Conservation (phyloP, 2,113 vertebrate genomes). For the Capreolus pygargus region DNA sequence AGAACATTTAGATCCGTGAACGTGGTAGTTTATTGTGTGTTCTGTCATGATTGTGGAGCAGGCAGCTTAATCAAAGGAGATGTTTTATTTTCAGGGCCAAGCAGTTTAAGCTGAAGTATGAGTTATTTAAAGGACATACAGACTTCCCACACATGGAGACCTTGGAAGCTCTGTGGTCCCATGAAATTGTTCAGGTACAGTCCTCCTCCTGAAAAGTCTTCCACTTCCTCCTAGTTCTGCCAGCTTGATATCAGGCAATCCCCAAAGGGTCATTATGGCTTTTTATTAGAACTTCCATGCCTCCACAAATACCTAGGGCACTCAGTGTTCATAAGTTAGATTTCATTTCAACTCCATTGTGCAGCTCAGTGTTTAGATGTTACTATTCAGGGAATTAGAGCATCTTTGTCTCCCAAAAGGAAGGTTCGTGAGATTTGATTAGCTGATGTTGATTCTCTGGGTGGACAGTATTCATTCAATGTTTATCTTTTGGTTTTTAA, state of each 20-base stretch:
- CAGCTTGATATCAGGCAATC: background rate
- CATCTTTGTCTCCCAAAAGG: background rate
- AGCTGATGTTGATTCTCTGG: background rate
- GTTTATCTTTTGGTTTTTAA: background rate
- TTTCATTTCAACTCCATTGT: background rate
- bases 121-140: background rate
- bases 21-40: background rate
- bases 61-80: background rate
- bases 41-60: conserved; percentile 64
- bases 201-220: background rate
- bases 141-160: background rate
- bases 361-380: background rate
- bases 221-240: background rate
- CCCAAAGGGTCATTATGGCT: background rate
- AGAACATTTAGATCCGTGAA: conserved; percentile 6
- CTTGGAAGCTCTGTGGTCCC: background rate
- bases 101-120: background rate
- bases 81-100: background rate
- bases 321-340: background rate
- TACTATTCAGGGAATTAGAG: background rate
- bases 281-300: background rate
- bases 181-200: background rate
- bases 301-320: background rate
- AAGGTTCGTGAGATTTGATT: background rate
- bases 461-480: background rate